A percentile compares a stretch with the other conserved stretches of the same genome.
Evolutionary conservation across 2,797 vertebrate genomes (phyloP).

Genomic region (Dicrostonyx torquatus): DNA sequence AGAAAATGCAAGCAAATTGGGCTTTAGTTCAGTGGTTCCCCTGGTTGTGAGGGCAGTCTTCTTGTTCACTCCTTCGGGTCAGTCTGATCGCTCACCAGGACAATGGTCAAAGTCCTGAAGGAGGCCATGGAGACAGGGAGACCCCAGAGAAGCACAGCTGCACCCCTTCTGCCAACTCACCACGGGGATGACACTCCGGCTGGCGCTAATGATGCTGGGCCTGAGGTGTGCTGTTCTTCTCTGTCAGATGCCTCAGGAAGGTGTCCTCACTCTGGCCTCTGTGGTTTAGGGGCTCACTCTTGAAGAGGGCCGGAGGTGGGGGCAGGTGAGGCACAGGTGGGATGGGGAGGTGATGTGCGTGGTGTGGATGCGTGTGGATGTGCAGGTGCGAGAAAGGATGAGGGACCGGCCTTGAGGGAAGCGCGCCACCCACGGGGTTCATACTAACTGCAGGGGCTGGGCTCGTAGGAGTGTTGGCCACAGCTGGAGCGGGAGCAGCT

Average conservation of each 20-base stretch:
- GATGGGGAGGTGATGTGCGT: slow-evolving; percentile 91
- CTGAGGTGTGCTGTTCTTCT: slow-evolving; percentile 88
- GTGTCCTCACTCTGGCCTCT: slow-evolving; percentile 93
- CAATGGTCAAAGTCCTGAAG: slow-evolving; percentile 8
- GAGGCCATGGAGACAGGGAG: slow-evolving; percentile 35
- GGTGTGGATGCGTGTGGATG: slow-evolving; percentile 89
- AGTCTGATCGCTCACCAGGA: not conserved
- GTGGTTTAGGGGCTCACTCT: slow-evolving; percentile 97
- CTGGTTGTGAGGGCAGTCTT: slow-evolving; percentile 72
- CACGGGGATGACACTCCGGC: not conserved
- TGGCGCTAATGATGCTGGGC: slow-evolving; percentile 92
- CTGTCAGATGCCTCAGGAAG: slow-evolving; percentile 95
- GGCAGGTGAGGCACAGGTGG: slow-evolving; percentile 93
- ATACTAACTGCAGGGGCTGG: slow-evolving; percentile 87
- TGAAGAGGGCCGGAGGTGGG: slow-evolving; percentile 96
- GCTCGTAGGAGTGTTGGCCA: slow-evolving; percentile 69
- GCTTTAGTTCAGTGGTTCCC: slow-evolving; percentile 79
- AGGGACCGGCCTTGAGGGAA: slow-evolving; percentile 89
- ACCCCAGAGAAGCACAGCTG: slow-evolving; percentile 13
- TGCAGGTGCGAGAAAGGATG: slow-evolving; percentile 93
- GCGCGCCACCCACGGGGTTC: slow-evolving; percentile 84
- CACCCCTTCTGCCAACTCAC: slow-evolving; percentile 26
- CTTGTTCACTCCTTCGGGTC: slow-evolving; percentile 51
- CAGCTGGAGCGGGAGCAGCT: slow-evolving; percentile 83
- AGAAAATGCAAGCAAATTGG: slow-evolving; percentile 82